Conservation (phyloP, 2,797 vertebrate genomes). For the Anabas testudineus region DNA sequence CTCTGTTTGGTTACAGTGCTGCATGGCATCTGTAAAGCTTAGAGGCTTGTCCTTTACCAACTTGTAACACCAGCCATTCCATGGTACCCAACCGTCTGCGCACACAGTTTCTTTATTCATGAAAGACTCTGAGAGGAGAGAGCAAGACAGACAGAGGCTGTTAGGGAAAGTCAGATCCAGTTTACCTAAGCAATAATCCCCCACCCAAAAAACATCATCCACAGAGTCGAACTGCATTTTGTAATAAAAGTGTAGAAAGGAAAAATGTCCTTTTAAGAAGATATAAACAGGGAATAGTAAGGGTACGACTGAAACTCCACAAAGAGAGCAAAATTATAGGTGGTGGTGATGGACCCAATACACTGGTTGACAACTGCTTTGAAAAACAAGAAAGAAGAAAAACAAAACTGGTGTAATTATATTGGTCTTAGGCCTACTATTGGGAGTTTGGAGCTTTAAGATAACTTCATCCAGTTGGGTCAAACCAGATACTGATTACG, state of each 20-base stretch:
- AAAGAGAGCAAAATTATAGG: no score
- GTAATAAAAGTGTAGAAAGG: not conserved
- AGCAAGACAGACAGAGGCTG: not conserved
- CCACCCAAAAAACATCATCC: no score
- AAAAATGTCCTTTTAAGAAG: not conserved
- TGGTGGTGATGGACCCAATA: no score
- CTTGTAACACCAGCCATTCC: slow-evolving; percentile 91
- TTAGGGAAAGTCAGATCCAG: not conserved
- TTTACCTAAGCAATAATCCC: no score
- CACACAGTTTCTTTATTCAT: slow-evolving; percentile 86
- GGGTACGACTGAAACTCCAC: not conserved
- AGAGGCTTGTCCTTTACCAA: slow-evolving; percentile 69
- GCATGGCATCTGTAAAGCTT: slow-evolving; percentile 75
- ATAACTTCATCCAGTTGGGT: not conserved
- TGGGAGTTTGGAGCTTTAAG: no score
- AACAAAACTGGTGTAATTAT: no score
- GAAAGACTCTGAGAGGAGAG: slow-evolving; percentile 79
- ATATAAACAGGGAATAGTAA: not conserved
- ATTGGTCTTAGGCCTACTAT: no score
- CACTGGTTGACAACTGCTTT: not conserved
- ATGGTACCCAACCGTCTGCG: slow-evolving; percentile 85
- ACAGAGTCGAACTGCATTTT: no score
- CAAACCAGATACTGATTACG: not conserved
- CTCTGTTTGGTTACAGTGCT: slow-evolving; percentile 72
- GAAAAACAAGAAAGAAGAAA: no score